Percentiles rank a stretch among this genome's conserved stretches.
Evolutionary conservation across 2,888 invertebrate genomes (phyloP).

Genomic region (Agrotis puta): DNA sequence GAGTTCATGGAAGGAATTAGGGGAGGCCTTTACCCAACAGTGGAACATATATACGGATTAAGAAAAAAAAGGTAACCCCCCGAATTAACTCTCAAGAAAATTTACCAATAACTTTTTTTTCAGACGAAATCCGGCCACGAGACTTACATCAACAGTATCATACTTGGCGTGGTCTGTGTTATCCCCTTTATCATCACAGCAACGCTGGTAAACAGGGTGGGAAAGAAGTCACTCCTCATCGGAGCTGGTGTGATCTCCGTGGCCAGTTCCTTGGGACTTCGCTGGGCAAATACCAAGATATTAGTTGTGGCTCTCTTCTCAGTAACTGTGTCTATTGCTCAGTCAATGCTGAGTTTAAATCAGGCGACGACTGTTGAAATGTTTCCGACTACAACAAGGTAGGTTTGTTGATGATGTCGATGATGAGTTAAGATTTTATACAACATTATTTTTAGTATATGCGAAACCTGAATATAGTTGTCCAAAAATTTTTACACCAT

Average conservation of each 20-base stretch:
- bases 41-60: no score
- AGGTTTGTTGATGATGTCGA: slow-evolving; percentile 26
- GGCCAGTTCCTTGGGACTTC: slow-evolving; percentile 68
- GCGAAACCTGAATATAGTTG: no score
- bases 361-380: slow-evolving; percentile 78
- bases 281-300: slow-evolving; percentile 74
- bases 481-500: no score
- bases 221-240: slow-evolving; percentile 77
- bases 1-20: no score
- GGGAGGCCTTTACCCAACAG: no score
- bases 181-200: slow-evolving; percentile 77
- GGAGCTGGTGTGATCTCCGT: slow-evolving; percentile 66
- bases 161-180: slow-evolving; percentile 75
- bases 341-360: slow-evolving; percentile 74
- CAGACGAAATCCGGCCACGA: slow-evolving; percentile 80
- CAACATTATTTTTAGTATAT: no score
- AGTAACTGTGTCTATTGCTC: slow-evolving; percentile 69
- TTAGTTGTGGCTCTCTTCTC: slow-evolving; percentile 77
- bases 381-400: slow-evolving; percentile 81
- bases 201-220: slow-evolving; percentile 77
- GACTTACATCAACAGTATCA: slow-evolving; percentile 83
- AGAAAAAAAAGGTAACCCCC: no score
- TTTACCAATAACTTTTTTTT: slow-evolving; percentile 10
- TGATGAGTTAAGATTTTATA: not conserved
- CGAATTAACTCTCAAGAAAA: no score